Evolutionary conservation across 2,888 invertebrate species (phyloP).

Genomic region (Erynnis tages): DNA sequence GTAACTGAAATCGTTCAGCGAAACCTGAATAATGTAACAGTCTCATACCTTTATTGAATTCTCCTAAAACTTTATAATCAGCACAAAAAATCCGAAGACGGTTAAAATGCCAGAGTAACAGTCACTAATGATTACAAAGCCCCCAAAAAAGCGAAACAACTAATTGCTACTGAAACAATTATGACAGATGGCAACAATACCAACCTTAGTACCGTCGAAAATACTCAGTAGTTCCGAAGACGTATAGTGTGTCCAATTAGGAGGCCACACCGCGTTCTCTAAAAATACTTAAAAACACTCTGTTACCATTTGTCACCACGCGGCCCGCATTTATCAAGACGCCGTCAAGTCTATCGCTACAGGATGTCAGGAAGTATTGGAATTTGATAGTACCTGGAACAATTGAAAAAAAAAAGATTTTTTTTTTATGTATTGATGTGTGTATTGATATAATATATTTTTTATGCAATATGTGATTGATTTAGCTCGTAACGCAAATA

Average conservation of each 20-base stretch:
- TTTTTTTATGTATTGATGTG: too few relatives aligned
- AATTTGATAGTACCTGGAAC: conserved; percentile 14
- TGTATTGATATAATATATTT: too few relatives aligned
- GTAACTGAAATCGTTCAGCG: too few relatives aligned
- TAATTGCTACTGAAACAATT: conserved; percentile 24
- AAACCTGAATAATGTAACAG: too few relatives aligned
- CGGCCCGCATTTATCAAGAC: conserved; percentile 79
- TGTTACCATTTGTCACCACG: conserved; percentile 78
- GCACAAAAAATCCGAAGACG: too few relatives aligned
- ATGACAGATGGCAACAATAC: conserved; percentile 30
- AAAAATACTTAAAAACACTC: conserved; percentile 79
- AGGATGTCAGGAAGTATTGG: conserved; percentile 42
- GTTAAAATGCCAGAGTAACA: neutral
- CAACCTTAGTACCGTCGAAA: conserved; percentile 19
- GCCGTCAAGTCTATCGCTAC: conserved; percentile 51
- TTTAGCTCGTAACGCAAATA: neutral
- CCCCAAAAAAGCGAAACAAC: conserved; percentile 1
- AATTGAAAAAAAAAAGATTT: neutral
- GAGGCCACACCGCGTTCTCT: conserved; percentile 56
- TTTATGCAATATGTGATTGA: too few relatives aligned
- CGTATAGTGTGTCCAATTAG: conserved; percentile 78
- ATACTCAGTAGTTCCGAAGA: conserved; percentile 46
- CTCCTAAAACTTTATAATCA: too few relatives aligned
- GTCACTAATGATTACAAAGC: neutral
- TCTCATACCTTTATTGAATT: too few relatives aligned